Evolutionary conservation across 53 echinoderm and acorn worm genomes (phyloP), one percentile per base, ranked within the genome.

Genomic region (Echinarachnius parma): DNA sequence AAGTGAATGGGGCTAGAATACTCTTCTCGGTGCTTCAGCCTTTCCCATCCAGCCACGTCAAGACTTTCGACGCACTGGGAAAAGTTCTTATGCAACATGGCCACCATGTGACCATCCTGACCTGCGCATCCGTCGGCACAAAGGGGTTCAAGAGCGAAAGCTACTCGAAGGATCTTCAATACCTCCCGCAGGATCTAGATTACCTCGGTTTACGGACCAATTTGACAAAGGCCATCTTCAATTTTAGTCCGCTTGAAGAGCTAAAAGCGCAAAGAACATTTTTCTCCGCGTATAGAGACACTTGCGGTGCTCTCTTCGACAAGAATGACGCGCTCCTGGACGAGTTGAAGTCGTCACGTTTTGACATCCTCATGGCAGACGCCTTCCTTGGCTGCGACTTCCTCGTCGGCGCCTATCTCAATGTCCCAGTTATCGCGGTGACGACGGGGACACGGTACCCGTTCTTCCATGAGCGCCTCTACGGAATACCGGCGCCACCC

Each of bases 61-160:
- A n/a, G n/a, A n/a, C n/a, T n/a, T n/a, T n/a, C n/a, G n/a, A n/a
- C n/a, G n/a, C n/a, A n/a, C n/a, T n/a, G n/a, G n/a, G n/a, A n/a
- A n/a, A n/a, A 9, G 57, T 42, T 4, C n/a, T 72, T 16, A 25
- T 28, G 2, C 24, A 14, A 7, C 22, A 23, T 21, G 74, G 74
- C 58, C 74, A 72, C 19, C 25, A 72, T 9, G 58, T 72, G 15
- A 72, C 74, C 19, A 16, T 72, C 39, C 58, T 72, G 26, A 72
- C 56, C 39, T 37, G 74, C 28, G 55, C 74, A 4, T 21, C 2
- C n/a, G 44, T n/a, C 13, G 57, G 57, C 9, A 56, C 42, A 0
- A 25, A 42, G 25, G 74, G 74, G 0, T 72, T 57, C 21, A 7
- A 34, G 3, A 4, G 9, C 5, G 44, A 39, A 15, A 26, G 37